A percentile compares a stretch with the other conserved stretches of the same genome.
phyloP scores from a whole-genome alignment of 2,888 invertebrate genomes.

The Glyphotaelius pellucidus region DNA sequence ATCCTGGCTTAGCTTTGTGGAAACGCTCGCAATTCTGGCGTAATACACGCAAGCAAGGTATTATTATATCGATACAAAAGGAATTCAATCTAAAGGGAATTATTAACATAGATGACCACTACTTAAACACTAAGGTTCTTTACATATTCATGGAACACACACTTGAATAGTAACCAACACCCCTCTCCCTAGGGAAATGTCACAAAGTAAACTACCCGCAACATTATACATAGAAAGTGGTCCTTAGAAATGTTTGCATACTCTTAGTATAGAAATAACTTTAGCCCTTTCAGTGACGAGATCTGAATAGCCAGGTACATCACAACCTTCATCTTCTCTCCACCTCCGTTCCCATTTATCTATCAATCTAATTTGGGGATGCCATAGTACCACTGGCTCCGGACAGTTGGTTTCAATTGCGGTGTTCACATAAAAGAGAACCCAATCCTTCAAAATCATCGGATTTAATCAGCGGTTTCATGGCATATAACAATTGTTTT shows the following conservation, averaged over 20 bases:
- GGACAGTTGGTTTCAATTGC: too few relatives aligned
- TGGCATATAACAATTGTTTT: too few relatives aligned
- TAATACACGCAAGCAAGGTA: background rate
- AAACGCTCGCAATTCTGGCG: background rate
- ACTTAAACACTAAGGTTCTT: background rate
- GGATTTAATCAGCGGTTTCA: too few relatives aligned
- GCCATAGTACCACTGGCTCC: too few relatives aligned
- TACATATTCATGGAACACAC: background rate
- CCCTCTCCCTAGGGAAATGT: background rate
- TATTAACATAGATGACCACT: background rate
- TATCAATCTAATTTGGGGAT: too few relatives aligned
- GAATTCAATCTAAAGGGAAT: background rate
- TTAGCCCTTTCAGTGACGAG: too few relatives aligned
- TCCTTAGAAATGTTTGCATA: background rate
- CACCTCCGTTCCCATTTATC: too few relatives aligned
- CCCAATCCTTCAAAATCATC: too few relatives aligned
- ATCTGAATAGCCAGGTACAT: too few relatives aligned
- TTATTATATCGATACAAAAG: background rate
- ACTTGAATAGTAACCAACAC: background rate
- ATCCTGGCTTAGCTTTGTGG: background rate
- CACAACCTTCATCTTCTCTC: too few relatives aligned
- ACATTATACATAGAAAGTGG: background rate
- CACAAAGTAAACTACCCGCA: background rate
- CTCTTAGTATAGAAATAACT: too few relatives aligned
- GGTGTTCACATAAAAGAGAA: too few relatives aligned